phyloP scores from a whole-genome alignment of 2,113 vertebrate genomes.

The Sinocyclocheilus rhinocerous region DNA sequence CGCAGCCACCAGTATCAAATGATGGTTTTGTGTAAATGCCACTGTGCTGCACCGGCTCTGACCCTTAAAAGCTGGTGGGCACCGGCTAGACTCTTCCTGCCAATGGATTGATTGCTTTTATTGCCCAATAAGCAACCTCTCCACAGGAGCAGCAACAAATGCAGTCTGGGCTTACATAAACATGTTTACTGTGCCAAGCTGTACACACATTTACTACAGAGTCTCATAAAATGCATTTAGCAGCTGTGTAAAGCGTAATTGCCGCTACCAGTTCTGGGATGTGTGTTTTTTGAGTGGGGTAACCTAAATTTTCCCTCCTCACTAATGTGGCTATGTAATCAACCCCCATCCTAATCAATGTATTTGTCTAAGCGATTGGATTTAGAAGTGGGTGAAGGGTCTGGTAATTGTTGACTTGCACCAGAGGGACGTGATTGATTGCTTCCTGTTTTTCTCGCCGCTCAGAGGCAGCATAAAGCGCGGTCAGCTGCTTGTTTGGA shows the following conservation, averaged over 20 bases:
- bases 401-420: slow-evolving; percentile 74
- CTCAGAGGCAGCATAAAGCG: slow-evolving; percentile 53
- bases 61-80: slow-evolving; percentile 15
- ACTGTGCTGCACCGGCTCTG: slow-evolving; percentile 32
- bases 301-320: not conserved
- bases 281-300: not conserved
- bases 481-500: slow-evolving; percentile 35
- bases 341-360: slow-evolving; percentile 66
- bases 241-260: slow-evolving; percentile 34
- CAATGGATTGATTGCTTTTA: slow-evolving; percentile 73
- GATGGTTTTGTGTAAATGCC: slow-evolving; percentile 1
- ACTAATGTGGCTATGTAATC: slow-evolving; percentile 42
- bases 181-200: slow-evolving; percentile 56
- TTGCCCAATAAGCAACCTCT: slow-evolving; percentile 64
- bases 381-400: slow-evolving; percentile 70
- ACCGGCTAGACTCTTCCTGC: slow-evolving; percentile 41
- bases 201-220: slow-evolving; percentile 51
- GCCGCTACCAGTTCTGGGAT: not conserved
- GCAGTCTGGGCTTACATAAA: slow-evolving; percentile 60
- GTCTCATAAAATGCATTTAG: slow-evolving; percentile 40
- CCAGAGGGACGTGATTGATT: slow-evolving; percentile 71
- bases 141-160: slow-evolving; percentile 50
- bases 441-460: slow-evolving; percentile 67
- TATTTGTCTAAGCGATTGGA: slow-evolving; percentile 69
- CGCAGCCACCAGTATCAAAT: slow-evolving; percentile 20